These are phyloP conservation scores for Zingel zingel DNA, from an alignment of 2,113 vertebrate genomes.

Conservation along the genomic window DNA sequence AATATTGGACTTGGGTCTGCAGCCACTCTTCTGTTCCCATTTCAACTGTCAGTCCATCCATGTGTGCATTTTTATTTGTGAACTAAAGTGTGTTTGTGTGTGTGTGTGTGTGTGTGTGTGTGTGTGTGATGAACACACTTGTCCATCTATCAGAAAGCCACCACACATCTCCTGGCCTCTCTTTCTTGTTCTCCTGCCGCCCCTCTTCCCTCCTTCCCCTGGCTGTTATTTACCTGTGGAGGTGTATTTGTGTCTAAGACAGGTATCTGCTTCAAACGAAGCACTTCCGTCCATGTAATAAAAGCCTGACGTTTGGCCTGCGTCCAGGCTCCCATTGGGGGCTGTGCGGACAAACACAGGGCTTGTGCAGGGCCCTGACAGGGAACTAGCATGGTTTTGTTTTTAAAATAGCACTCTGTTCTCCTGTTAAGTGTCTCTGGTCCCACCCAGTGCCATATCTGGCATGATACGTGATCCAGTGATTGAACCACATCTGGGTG, in stretches of 20 bases:
- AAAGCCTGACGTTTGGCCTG: conserved; percentile 59
- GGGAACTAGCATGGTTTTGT: conserved; percentile 36
- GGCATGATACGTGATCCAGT: conserved; percentile 31
- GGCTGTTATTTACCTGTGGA: conserved; percentile 59
- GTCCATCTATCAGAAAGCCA: conserved; percentile 13
- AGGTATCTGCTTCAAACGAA: conserved; percentile 48
- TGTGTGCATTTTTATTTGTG: conserved; percentile 28
- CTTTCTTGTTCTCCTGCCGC: not conserved
- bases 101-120: conserved; percentile 9
- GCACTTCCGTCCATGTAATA: conserved; percentile 60
- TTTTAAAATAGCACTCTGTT: conserved; percentile 42
- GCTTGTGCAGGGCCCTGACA: conserved; percentile 30
- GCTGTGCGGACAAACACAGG: conserved; percentile 31
- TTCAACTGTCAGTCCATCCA: conserved; percentile 44
- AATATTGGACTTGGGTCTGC: conserved; percentile 78
- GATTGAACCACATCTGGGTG: conserved; percentile 35
- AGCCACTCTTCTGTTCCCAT: conserved; percentile 56
- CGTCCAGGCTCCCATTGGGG: conserved; percentile 41
- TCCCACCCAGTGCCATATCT: conserved; percentile 20
- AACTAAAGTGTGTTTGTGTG: conserved; percentile 6
- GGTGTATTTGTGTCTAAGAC: conserved; percentile 45
- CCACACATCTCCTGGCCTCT: not conserved
- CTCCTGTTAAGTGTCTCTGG: conserved; percentile 32
- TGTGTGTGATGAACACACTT: not conserved
- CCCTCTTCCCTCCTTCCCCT: not conserved